phyloP scores from a whole-genome alignment of 1,140 invertebrate species.

The Brachionus asplanchnoidis region DNA sequence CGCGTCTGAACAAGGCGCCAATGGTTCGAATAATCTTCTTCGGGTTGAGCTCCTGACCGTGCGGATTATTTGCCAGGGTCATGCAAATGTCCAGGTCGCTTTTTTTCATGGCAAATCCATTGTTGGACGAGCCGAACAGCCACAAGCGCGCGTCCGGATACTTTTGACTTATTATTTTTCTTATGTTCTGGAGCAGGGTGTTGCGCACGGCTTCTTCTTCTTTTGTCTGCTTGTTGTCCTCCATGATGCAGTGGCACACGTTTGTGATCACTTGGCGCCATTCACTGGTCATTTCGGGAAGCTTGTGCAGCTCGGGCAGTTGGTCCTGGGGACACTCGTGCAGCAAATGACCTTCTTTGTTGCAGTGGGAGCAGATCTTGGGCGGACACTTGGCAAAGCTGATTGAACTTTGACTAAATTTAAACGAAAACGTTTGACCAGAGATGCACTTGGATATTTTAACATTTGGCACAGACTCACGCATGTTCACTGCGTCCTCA shows the following conservation, averaged over 20 bases:
- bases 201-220: not conserved
- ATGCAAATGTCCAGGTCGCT: slow-evolving; percentile 66
- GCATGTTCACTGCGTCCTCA: not conserved
- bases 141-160: slow-evolving; percentile 59
- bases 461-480: not conserved
- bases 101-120: slow-evolving; percentile 63
- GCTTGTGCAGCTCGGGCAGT: not conserved
- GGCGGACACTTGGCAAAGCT: slow-evolving; percentile 51
- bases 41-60: not conserved
- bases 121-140: slow-evolving; percentile 63
- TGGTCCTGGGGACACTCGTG: slow-evolving; percentile 53
- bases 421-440: not conserved
- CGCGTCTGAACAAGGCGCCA: not conserved
- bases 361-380: slow-evolving; percentile 60
- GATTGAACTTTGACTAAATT: not conserved
- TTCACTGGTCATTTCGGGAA: not conserved
- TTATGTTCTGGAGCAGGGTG: not conserved
- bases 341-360: slow-evolving; percentile 60
- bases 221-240: slow-evolving; percentile 32
- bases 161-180: slow-evolving; percentile 5
- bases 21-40: slow-evolving; percentile 12
- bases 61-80: slow-evolving; percentile 56
- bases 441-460: not conserved
- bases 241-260: slow-evolving; percentile 27
- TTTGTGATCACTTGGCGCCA: slow-evolving; percentile 22